These are phyloP conservation scores for Chaetops frenatus DNA, from an alignment of 2,113 vertebrate genomes.

Conservation along the genomic window DNA sequence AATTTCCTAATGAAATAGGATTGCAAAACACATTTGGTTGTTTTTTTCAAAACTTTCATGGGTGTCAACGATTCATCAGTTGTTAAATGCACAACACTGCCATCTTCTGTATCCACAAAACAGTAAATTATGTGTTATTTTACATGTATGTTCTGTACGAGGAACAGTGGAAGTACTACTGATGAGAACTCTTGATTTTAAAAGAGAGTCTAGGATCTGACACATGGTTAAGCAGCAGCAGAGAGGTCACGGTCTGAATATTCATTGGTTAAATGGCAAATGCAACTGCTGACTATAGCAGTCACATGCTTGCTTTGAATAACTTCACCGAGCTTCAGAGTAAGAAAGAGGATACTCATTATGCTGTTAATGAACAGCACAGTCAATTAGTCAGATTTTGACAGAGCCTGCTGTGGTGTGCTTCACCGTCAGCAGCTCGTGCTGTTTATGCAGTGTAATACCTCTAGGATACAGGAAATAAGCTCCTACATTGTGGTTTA, in stretches of 20 bases:
- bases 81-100: constrained; percentile 42
- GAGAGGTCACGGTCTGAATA: neutral
- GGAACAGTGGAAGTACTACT: neutral
- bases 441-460: neutral
- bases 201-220: neutral
- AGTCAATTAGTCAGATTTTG: neutral
- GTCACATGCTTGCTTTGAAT: neutral
- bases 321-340: neutral
- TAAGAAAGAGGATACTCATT: neutral
- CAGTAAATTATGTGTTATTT: neutral
- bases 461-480: neutral
- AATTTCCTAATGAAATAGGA: neutral
- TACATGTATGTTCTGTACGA: neutral
- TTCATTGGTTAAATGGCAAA: neutral
- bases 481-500: neutral
- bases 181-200: neutral
- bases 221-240: neutral
- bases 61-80: neutral
- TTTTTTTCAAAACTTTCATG: neutral
- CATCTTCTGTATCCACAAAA: constrained; percentile 28
- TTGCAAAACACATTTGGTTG: neutral
- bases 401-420: neutral
- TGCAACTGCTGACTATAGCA: neutral
- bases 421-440: neutral
- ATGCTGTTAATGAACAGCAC: neutral